Base-by-base conservation (phyloP, 2,113 vertebrate species). In the Rhipidura dahli region DNA sequence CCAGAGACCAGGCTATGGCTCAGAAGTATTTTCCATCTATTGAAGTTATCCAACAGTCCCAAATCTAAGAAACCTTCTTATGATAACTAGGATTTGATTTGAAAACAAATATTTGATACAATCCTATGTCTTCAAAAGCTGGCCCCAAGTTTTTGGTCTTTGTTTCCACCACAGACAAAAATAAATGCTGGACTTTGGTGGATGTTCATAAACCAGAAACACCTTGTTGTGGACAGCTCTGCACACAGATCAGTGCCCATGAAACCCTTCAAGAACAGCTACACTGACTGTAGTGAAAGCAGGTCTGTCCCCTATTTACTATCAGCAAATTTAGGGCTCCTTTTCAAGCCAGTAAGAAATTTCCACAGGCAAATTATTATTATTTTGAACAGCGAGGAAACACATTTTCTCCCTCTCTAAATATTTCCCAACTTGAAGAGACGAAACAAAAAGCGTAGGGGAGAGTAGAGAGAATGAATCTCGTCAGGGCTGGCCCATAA, bases 281-380 rank as follows among this genome's bases (percentile, higher is more conserved):
- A 22, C 12, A 2, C 23, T 40, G 79, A n/a, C 59, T 45, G 44
- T 1, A 70, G 60, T 16, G 37, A 82, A 89, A 94, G 49, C 51
- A 83, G 76, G 44, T 68, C 60, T 87, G 59, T 49, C 66, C 65
- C 63, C 86, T 90, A 81, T 89, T 93, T 93, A 83, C 82, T 66
- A 71, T 42, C 88, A 90, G 65, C 79, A 92, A 90, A 96, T 94
- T 64, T 92, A 93, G 88, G 79, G 56, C 60, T 95, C 60, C 51
- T 59, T 94, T 95, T 87, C 82, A 92, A 92, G 56, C 71, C 68
- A 78, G 31, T 9, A 86, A 54, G 37, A 90, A 56, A 93, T 93
- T 86, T 88, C 60, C 85, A 33, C 56, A 45, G 85, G 76, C 47
- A 93, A 94, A 95, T 92, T 51, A 84, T 90, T 72, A 86, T 90